Percentiles rank a stretch among this genome's conserved stretches.
phyloP scores from a whole-genome alignment of 2,888 invertebrate genomes.

The Altica lythri region DNA sequence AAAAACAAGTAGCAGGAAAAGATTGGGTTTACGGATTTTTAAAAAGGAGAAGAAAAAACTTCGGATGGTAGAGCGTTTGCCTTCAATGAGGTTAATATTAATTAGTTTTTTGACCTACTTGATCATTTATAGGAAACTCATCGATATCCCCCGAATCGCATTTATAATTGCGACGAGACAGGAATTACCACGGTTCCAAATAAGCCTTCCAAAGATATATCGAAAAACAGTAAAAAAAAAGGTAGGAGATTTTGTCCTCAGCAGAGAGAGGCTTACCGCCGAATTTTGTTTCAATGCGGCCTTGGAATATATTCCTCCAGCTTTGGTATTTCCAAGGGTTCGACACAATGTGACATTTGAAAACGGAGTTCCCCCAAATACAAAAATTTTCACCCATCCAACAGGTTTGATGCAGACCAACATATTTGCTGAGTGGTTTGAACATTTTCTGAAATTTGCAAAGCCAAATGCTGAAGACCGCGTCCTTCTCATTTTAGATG shows the following conservation, averaged over 20 bases:
- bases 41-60: not conserved
- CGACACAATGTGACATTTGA: constrained; percentile 3
- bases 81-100: not conserved
- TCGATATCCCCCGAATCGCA: not conserved
- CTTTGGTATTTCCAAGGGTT: constrained; percentile 8
- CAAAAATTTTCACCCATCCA: constrained; percentile 3
- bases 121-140: too few species aligned
- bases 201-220: not conserved
- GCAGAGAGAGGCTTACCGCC: constrained; percentile 4
- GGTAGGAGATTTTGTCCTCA: constrained; percentile 9
- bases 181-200: not conserved
- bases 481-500: too few species aligned
- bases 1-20: constrained; percentile 1
- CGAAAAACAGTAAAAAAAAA: constrained; percentile 8
- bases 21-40: constrained; percentile 3
- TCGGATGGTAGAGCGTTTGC: not conserved
- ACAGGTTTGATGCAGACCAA: constrained; percentile 6
- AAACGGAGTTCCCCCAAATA: constrained; percentile 1
- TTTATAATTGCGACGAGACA: not conserved
- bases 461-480: too few species aligned
- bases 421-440: not conserved
- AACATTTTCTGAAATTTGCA: constrained; percentile 3
- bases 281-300: constrained; percentile 1
- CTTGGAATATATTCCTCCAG: constrained; percentile 6
- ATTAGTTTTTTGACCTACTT: not conserved